These are phyloP conservation scores for Thymelicus lineola DNA, from an alignment of 2,888 invertebrate species.

Conservation along the genomic window DNA sequence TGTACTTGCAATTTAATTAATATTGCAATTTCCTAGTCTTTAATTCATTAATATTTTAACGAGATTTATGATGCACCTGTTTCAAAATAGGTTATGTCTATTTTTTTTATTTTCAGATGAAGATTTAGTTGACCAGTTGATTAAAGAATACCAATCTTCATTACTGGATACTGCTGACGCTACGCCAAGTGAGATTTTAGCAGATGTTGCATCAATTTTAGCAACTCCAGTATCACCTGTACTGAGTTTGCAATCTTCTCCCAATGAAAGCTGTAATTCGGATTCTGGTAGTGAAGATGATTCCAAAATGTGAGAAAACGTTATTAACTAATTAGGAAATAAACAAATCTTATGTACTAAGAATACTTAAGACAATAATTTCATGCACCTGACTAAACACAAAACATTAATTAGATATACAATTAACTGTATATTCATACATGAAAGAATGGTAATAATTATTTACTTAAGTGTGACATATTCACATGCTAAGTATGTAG, in stretches of 20 bases:
- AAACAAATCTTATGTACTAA: background rate
- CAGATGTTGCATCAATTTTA: constrained; percentile 73
- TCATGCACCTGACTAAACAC: background rate
- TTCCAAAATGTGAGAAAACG: constrained; percentile 67
- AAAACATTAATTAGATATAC: background rate
- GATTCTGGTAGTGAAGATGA: constrained; percentile 82
- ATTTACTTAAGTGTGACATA: background rate
- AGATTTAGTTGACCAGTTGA: constrained; percentile 74
- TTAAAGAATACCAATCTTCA: constrained; percentile 73
- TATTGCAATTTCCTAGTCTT: too few species aligned
- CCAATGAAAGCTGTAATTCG: constrained; percentile 70
- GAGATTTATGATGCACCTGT: constrained; percentile 13
- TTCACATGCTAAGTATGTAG: background rate
- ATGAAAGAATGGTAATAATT: background rate
- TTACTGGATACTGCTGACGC: constrained; percentile 75
- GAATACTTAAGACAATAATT: background rate
- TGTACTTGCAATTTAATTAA: too few species aligned
- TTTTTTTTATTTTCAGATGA: constrained; percentile 56
- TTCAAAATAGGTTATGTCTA: constrained; percentile 19
- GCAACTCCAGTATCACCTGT: constrained; percentile 72
- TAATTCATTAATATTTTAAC: too few species aligned
- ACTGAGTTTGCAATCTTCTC: constrained; percentile 69
- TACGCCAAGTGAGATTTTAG: constrained; percentile 79
- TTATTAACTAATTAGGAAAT: background rate
- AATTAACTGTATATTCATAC: background rate